These are phyloP conservation scores for Xyrauchen texanus DNA, from an alignment of 2,113 vertebrate species.

Conservation along the genomic window DNA sequence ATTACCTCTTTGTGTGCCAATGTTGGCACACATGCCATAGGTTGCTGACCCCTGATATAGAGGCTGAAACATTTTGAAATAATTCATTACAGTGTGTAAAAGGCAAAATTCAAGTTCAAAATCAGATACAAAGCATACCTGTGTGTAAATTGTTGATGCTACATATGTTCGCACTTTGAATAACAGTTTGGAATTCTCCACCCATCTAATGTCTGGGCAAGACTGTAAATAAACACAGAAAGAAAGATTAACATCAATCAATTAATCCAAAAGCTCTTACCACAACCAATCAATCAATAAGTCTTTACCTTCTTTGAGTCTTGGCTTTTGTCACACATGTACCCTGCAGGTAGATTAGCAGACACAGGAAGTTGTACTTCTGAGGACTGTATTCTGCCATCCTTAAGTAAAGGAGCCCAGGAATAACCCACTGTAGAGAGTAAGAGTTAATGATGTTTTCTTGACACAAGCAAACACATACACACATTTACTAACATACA, in stretches of 20 bases:
- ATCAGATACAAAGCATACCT: slow-evolving; percentile 76
- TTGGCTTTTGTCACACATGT: slow-evolving; percentile 77
- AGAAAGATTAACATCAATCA: no score
- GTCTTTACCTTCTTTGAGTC: slow-evolving; percentile 83
- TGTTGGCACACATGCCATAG: no score
- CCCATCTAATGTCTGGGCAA: slow-evolving; percentile 88
- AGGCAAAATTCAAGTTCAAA: not conserved
- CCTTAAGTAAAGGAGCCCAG: slow-evolving; percentile 88
- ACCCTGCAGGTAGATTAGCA: slow-evolving; percentile 83
- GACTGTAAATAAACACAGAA: slow-evolving; percentile 57
- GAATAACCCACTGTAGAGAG: slow-evolving; percentile 80
- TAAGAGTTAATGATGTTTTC: not conserved
- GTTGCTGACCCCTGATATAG: no score
- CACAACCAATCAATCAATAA: not conserved
- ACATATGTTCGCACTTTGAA: slow-evolving; percentile 88
- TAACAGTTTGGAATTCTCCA: slow-evolving; percentile 90
- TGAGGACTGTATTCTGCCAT: slow-evolving; percentile 85
- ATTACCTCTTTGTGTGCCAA: no score
- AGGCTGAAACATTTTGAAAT: no score
- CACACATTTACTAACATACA: slow-evolving; percentile 33
- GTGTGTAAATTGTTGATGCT: slow-evolving; percentile 91
- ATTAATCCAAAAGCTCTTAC: no score
- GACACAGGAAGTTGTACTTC: slow-evolving; percentile 88
- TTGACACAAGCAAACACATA: not conserved
- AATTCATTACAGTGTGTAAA: not conserved